Evolutionary conservation across 2,113 vertebrate species (phyloP), one percentile per base, ranked within the genome.

Genomic region (Trichomycterus rosablanca): DNA sequence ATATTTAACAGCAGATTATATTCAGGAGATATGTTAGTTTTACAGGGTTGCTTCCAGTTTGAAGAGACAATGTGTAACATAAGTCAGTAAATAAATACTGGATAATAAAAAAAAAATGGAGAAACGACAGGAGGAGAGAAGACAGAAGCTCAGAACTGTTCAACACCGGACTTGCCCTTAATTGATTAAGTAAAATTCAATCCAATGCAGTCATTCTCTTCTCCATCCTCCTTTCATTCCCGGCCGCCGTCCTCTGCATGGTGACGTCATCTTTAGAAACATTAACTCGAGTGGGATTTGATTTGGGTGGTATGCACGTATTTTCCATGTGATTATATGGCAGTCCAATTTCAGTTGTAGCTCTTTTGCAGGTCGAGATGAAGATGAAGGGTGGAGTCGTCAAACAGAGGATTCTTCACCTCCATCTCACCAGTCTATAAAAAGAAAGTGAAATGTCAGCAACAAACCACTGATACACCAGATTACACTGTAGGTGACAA

Each of bases 361-460:
- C 67, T 51, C 76, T 77, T 71, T 54, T 82, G 80, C 10, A 79
- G 74, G 1, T 88, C 81, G 46, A 95, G 75, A 1, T 89, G 83
- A 53, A 95, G 75, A 2, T 89, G 84, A 59, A 95, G 85, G 10
- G 89, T 86, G 40, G 89, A 80, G 70, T 93, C 93, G 0, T 97
- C 92, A 24, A 97, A 97, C 52, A 97, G 81, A 0, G 95, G 95
- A 71, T 97, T 97, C 71, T 89, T 93, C 74, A 97, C 95, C 76
- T 97, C 95, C 95, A 97, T 97, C 57, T 97, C 95, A 20, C 95
- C 94, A 0, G 93, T 97, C 37, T 40, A 40, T 97, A 74, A 0
- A 7, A 16, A 67, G 4, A 14, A 24, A 80, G 5, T 30, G 24
- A 49, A n/a, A 48, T 12, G 10, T 15, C 18, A 22, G 46, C 44